A percentile compares a stretch with the other conserved stretches of the same genome.
These are phyloP conservation scores for Taxidea taxus DNA, from an alignment of 2,113 vertebrate species.

Conservation along the genomic window DNA sequence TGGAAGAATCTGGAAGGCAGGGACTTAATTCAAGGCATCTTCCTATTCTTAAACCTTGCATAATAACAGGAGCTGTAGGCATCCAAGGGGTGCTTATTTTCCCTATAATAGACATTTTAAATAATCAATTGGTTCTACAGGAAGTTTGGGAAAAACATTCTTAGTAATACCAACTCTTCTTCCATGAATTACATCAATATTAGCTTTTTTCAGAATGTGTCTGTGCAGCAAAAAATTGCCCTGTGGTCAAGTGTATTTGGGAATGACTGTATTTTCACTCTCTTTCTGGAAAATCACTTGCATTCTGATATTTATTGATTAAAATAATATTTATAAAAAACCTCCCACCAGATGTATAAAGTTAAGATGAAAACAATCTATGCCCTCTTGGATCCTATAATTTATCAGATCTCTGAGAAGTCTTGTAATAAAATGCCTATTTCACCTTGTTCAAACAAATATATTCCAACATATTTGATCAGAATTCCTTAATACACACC, in stretches of 20 bases:
- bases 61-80: not conserved
- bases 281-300: not conserved
- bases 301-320: not conserved
- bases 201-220: constrained; percentile 14
- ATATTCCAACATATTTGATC: not conserved
- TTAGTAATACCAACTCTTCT: not conserved
- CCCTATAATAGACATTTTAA: not conserved
- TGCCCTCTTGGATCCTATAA: not conserved
- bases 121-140: not conserved
- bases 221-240: not conserved
- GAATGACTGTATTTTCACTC: not conserved
- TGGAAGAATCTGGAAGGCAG: not conserved
- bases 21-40: not conserved
- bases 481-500: not conserved
- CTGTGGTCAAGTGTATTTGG: not conserved
- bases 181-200: not conserved
- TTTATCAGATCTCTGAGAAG: not conserved
- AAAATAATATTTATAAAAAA: not conserved
- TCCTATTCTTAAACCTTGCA: not conserved
- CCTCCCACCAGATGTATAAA: not conserved
- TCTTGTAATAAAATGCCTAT: not conserved
- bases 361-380: not conserved
- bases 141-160: not conserved
- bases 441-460: not conserved
- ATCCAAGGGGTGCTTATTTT: not conserved